Evolutionary conservation across 2,888 invertebrate genomes (phyloP).

Genomic region (Drosophila infuscata): DNA sequence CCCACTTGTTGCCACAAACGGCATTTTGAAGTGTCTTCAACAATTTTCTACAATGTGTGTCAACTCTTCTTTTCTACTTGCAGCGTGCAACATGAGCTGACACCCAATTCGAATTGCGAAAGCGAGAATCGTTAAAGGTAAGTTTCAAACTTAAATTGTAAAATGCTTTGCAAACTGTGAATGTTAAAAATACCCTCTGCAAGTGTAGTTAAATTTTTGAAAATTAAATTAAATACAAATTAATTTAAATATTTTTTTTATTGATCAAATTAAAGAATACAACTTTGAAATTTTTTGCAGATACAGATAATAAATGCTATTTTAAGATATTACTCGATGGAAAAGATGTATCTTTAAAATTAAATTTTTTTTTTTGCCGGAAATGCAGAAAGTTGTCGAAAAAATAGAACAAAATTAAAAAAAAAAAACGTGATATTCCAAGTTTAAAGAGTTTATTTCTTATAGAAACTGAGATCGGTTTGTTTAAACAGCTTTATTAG

Average conservation of each 20-base stretch:
- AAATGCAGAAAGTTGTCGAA: neutral
- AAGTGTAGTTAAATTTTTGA: too few relatives aligned
- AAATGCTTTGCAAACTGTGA: neutral
- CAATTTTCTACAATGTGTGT: neutral
- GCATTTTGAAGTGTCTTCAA: slow-evolving; percentile 1
- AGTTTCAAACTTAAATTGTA: neutral
- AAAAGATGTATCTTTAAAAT: neutral
- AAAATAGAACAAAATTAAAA: neutral
- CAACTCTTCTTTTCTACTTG: slow-evolving; percentile 17
- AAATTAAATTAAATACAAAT: neutral
- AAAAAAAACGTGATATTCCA: too few relatives aligned
- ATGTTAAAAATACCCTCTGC: neutral
- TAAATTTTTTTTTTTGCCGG: too few relatives aligned
- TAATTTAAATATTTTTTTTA: neutral
- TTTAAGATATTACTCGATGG: neutral
- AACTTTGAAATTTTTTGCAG: neutral
- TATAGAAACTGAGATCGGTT: too few relatives aligned
- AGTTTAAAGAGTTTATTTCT: neutral
- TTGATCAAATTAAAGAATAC: neutral
- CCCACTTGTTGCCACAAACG: slow-evolving; percentile 2
- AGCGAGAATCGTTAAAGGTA: neutral
- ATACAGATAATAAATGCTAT: neutral
- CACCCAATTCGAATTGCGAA: neutral
- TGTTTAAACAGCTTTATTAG: neutral
- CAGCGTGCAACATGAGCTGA: slow-evolving; percentile 30